phyloP scores from a whole-genome alignment of 2,888 invertebrate species.

The Drosophila lacicola region DNA sequence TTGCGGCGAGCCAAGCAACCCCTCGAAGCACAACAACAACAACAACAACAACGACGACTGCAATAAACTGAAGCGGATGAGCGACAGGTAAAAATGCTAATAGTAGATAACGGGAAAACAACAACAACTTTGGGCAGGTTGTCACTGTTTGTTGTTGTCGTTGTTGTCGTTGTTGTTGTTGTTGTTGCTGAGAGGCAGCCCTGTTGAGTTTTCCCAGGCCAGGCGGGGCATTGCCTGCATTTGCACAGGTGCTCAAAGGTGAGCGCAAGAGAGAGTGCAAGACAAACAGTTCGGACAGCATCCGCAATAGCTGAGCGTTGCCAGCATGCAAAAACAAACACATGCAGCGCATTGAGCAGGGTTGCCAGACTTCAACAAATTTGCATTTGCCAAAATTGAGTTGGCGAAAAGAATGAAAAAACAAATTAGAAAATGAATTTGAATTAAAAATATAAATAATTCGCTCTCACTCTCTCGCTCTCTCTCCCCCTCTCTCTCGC shows the following conservation, averaged over 20 bases:
- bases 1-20: conserved; percentile 33
- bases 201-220: conserved; percentile 55
- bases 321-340: conserved; percentile 13
- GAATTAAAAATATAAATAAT: no score
- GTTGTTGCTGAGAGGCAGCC: conserved; percentile 32
- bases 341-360: neutral
- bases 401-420: no score
- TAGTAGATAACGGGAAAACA: conserved; percentile 63
- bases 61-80: conserved; percentile 52
- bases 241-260: conserved; percentile 50
- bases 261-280: conserved; percentile 1
- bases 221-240: conserved; percentile 35
- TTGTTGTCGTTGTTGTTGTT: conserved; percentile 16
- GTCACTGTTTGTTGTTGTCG: conserved; percentile 4
- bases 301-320: conserved; percentile 24
- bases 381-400: neutral
- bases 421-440: no score
- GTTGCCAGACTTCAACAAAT: neutral
- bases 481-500: no score
- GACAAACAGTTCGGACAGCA: conserved; percentile 7
- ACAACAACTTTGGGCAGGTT: conserved; percentile 14
- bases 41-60: conserved; percentile 14
- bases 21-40: conserved; percentile 36
- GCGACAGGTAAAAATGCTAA: conserved; percentile 71
- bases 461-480: no score